phyloP scores from a whole-genome alignment of 2,797 vertebrate species.

The Pyrocephalus nanus region DNA sequence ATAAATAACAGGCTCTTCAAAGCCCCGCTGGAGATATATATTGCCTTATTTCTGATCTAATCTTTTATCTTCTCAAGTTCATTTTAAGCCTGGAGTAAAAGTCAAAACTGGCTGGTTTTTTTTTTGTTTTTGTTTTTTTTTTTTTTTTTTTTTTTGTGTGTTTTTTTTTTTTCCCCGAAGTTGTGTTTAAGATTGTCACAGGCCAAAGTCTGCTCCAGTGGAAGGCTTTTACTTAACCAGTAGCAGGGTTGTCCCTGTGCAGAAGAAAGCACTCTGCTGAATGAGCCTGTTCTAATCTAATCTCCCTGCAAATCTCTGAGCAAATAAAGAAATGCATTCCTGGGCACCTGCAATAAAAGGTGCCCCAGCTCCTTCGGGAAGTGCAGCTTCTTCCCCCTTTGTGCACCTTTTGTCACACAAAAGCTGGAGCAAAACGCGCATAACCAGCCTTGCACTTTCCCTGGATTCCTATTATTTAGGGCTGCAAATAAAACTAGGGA shows the following conservation, averaged over 20 bases:
- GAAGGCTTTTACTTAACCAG: background rate
- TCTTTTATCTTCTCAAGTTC: background rate
- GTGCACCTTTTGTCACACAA: fast-evolving
- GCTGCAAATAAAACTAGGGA: background rate
- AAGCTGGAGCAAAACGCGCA: fast-evolving
- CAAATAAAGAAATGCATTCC: background rate
- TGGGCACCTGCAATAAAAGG: background rate
- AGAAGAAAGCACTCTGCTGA: background rate
- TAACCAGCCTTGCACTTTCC: fast-evolving
- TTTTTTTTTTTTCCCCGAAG: background rate
- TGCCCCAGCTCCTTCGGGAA: background rate
- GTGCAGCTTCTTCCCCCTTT: background rate
- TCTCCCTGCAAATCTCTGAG: background rate
- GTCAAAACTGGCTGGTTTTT: background rate
- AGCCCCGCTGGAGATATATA: background rate
- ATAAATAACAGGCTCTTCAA: background rate
- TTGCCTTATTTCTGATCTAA: background rate
- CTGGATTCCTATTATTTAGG: background rate
- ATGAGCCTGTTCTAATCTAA: background rate
- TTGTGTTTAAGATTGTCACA: background rate
- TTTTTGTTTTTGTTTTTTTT: background rate
- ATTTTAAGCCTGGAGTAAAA: background rate
- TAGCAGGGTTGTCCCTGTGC: background rate
- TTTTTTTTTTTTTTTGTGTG: background rate
- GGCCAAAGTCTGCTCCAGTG: background rate